Evolutionary conservation across 2,113 vertebrate genomes (phyloP).

Genomic region (Chaetodon auriga): DNA sequence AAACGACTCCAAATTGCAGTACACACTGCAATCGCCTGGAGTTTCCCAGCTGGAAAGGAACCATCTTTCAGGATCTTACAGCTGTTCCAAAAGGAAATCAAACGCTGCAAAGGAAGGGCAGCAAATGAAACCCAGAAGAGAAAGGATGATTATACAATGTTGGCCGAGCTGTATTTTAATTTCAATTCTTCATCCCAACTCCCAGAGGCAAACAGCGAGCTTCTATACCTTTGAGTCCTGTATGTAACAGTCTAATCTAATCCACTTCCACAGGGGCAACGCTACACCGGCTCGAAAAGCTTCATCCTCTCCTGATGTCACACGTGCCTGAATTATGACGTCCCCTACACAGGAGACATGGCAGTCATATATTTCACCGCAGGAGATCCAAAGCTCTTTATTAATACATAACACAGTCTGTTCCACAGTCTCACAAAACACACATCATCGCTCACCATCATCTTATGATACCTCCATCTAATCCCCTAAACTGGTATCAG

Average conservation of each 20-base stretch:
- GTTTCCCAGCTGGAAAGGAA: slow-evolving; percentile 70
- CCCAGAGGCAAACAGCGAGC: slow-evolving; percentile 6
- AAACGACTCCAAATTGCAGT: slow-evolving; percentile 62
- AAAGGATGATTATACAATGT: slow-evolving; percentile 22
- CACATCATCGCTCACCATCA: slow-evolving; percentile 59
- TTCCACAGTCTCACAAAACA: slow-evolving; percentile 46
- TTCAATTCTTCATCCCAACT: slow-evolving; percentile 20
- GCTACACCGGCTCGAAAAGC: slow-evolving; percentile 85
- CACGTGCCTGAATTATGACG: slow-evolving; percentile 89
- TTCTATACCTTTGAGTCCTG: slow-evolving; percentile 86
- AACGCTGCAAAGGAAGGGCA: slow-evolving; percentile 33
- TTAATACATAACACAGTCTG: slow-evolving; percentile 63
- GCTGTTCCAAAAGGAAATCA: slow-evolving; percentile 62
- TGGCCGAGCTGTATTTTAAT: slow-evolving; percentile 35
- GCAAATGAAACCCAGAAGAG: slow-evolving; percentile 23
- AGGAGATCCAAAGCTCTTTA: slow-evolving; percentile 56
- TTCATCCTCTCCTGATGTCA: slow-evolving; percentile 85
- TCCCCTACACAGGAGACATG: slow-evolving; percentile 81
- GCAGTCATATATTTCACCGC: slow-evolving; percentile 62
- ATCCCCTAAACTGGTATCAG: slow-evolving; percentile 42
- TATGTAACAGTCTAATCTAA: slow-evolving; percentile 89
- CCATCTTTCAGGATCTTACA: slow-evolving; percentile 60
- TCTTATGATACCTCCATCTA: slow-evolving; percentile 18
- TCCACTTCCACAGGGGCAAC: slow-evolving; percentile 89
- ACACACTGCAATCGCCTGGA: slow-evolving; percentile 45